Evolutionary conservation across 1,140 invertebrate species (phyloP).

Genomic region (Carcinoscorpius rotundicauda): DNA sequence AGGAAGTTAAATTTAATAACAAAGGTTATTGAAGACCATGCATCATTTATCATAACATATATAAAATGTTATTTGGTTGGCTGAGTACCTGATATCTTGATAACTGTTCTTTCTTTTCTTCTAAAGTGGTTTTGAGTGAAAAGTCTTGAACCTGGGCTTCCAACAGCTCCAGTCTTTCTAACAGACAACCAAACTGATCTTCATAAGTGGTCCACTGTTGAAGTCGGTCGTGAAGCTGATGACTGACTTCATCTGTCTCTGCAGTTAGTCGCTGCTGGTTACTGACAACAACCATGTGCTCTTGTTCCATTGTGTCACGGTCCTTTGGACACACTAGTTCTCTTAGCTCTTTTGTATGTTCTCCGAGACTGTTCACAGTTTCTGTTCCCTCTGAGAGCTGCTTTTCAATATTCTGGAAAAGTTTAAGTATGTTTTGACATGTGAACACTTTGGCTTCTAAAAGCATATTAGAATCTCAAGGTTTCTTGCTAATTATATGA

Average conservation of each 20-base stretch:
- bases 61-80: too few relatives aligned
- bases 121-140: conserved; percentile 61
- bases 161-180: conserved; percentile 70
- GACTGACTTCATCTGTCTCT: conserved; percentile 53
- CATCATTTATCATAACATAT: too few relatives aligned
- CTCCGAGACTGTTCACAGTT: conserved; percentile 3
- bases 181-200: conserved; percentile 62
- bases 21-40: too few relatives aligned
- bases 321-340: conserved; percentile 9
- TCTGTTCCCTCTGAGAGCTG: conserved; percentile 8
- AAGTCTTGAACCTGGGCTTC: conserved; percentile 81
- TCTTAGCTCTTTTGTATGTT: conserved; percentile 7
- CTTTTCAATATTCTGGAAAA: conserved; percentile 2
- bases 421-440: neutral
- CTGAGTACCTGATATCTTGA: conserved; percentile 68
- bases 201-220: conserved; percentile 87
- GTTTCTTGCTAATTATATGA: too few relatives aligned
- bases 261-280: conserved; percentile 7
- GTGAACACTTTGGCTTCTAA: too few relatives aligned
- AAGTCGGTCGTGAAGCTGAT: conserved; percentile 65
- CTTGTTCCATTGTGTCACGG: conserved; percentile 9
- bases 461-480: too few relatives aligned
- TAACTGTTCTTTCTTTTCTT: conserved; percentile 81
- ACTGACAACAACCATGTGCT: conserved; percentile 8
- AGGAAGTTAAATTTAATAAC: too few relatives aligned